Percentiles rank a stretch among this genome's conserved stretches.
These are phyloP conservation scores for Bombyx huttoni DNA, from an alignment of 2,888 invertebrate species.

Conservation along the genomic window DNA sequence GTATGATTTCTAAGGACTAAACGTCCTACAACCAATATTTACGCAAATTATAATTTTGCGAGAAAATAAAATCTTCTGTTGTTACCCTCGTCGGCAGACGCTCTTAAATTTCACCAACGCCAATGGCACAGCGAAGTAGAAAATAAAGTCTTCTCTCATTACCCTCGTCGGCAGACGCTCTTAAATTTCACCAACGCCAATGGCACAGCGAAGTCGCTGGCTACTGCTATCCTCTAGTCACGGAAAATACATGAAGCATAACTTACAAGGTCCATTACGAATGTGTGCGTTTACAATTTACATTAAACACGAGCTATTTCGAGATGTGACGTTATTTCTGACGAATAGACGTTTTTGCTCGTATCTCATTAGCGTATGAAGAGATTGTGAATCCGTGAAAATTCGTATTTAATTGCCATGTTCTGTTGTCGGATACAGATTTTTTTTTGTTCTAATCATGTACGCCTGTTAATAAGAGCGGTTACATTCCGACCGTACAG, in stretches of 20 bases:
- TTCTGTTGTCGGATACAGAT: constrained; percentile 8
- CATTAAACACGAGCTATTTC: constrained; percentile 30
- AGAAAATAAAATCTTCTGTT: too few relatives aligned
- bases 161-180: too few relatives aligned
- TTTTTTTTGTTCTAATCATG: neutral
- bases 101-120: too few relatives aligned
- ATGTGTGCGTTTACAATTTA: constrained; percentile 19
- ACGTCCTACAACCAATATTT: too few relatives aligned
- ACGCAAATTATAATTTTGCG: too few relatives aligned
- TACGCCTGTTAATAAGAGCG: too few relatives aligned
- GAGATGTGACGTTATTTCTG: constrained; percentile 31
- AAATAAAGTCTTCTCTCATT: too few relatives aligned
- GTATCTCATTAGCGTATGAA: constrained; percentile 11
- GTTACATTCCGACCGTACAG: too few relatives aligned
- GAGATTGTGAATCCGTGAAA: constrained; percentile 11
- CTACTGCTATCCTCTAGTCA: neutral
- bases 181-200: too few relatives aligned
- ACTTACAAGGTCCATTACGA: constrained; percentile 11
- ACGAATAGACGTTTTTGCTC: constrained; percentile 26
- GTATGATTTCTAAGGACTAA: too few relatives aligned
- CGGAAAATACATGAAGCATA: constrained; percentile 8
- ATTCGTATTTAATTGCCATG: constrained; percentile 13
- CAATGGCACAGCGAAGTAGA: too few relatives aligned
- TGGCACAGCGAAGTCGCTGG: neutral
- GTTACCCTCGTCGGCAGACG: too few relatives aligned